Conservation (phyloP, 2,113 vertebrate species). For the Epinephelus fuscoguttatus region DNA sequence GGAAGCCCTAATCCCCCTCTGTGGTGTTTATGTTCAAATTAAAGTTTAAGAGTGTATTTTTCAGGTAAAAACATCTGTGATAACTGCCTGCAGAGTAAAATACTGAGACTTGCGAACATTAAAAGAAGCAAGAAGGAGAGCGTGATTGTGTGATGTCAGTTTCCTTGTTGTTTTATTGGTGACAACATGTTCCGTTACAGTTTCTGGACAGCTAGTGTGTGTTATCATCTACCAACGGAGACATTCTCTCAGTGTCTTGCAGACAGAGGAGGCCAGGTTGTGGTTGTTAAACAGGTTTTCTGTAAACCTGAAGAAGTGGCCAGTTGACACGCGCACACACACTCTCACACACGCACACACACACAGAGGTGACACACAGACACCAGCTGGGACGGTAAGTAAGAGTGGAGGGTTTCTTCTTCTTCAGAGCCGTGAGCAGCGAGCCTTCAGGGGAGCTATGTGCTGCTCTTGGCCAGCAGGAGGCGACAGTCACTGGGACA, state of each 20-base stretch:
- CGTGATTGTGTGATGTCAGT: background rate
- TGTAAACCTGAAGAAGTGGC: constrained; percentile 60
- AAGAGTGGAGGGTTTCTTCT: constrained; percentile 43
- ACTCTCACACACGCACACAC: constrained; percentile 25
- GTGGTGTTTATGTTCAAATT: too few species aligned
- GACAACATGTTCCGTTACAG: constrained; percentile 65
- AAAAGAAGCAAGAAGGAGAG: background rate
- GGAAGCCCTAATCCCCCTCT: too few species aligned
- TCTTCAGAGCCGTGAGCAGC: constrained; percentile 88
- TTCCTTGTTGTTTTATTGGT: constrained; percentile 73
- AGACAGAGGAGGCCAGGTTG: constrained; percentile 61
- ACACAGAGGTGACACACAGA: constrained; percentile 46
- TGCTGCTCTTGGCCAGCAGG: constrained; percentile 48
- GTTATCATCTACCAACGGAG: constrained; percentile 61
- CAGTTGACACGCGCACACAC: constrained; percentile 37
- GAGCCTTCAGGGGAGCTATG: constrained; percentile 74
- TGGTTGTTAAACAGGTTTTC: constrained; percentile 55
- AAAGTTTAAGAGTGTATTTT: too few species aligned
- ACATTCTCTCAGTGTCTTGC: constrained; percentile 35
- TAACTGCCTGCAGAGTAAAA: too few species aligned
- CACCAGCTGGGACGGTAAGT: constrained; percentile 31
- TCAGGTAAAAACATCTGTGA: too few species aligned
- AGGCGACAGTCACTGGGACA: constrained; percentile 89
- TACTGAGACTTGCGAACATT: background rate
- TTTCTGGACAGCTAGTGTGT: constrained; percentile 66